Evolutionary conservation across 2,888 invertebrate species (phyloP).

Genomic region (Andrena chrysosceles): DNA sequence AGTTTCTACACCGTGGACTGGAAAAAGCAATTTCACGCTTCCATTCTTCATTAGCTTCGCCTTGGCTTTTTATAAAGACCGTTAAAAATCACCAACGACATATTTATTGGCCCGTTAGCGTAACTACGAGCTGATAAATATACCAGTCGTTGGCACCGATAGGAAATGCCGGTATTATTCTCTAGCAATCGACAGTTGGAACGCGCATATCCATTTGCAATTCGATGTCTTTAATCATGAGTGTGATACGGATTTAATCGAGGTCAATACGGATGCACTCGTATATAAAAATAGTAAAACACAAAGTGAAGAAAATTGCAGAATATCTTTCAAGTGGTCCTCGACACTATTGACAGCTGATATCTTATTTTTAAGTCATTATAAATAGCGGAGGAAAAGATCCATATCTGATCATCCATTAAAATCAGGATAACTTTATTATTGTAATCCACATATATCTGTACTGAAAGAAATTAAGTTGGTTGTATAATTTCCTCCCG

Average conservation of each 20-base stretch:
- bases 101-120: conserved; percentile 51
- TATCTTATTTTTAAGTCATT: too few relatives aligned
- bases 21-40: conserved; percentile 34
- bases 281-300: not conserved
- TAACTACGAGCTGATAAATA: not conserved
- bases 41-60: conserved; percentile 43
- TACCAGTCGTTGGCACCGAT: not conserved
- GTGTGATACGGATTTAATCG: not conserved
- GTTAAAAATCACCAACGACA: conserved; percentile 34
- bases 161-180: not conserved
- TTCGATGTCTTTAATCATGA: not conserved
- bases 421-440: too few relatives aligned
- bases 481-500: too few relatives aligned
- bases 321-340: too few relatives aligned
- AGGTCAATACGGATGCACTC: not conserved
- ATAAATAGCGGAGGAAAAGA: too few relatives aligned
- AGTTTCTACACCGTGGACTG: conserved; percentile 28
- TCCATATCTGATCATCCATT: too few relatives aligned
- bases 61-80: conserved; percentile 18
- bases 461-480: too few relatives aligned
- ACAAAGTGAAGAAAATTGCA: too few relatives aligned
- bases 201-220: not conserved
- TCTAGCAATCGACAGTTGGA: not conserved
- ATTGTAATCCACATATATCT: too few relatives aligned
- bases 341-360: too few relatives aligned